Base-by-base conservation (phyloP, 2,888 invertebrate species). In the Amiota communis region DNA sequence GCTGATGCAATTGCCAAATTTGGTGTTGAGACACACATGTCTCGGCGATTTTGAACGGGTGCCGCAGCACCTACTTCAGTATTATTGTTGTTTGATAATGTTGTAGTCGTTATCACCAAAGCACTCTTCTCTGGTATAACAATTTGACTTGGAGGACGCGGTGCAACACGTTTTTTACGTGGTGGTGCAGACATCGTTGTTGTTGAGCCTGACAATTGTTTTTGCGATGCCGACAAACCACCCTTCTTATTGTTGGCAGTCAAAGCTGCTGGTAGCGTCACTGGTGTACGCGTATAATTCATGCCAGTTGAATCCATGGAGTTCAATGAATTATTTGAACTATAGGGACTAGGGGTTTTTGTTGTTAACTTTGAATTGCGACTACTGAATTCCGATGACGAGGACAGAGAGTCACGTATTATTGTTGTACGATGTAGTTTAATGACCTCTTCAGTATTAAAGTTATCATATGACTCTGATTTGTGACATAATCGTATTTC, bases 231-330 rank as follows among this genome's bases (percentile, higher is more conserved):
- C 4, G 59, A 17, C 59, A 59, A 20, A 17, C 59, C 59, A 17
- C 59, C 59, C 11, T 11, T 20, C 11, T 15, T 11, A 11, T 10
- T 20, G 17, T 20, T 20, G 10, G 20, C 68, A 2, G 78, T 71
- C 15, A 82, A 49, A 4, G 76, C 75, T 61, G 85, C 79, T 1
- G 81, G 77, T 3, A 86, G 82, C 67, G 86, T 81, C 53, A 86
- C 83, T 15, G 84, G 84, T 1, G 86, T 82, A 0, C 89, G 85
- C 47, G 84, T 87, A 20, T 87, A 88, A 76, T 87, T 88, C 84
- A 90, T 86, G 57, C 90, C 90, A 36, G 90, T 86, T 8, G 90
- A 90, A 79, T 90, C 90, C 82, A 89, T 87, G 1, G 90, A 90
- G 80, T 90, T 90, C 4, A 90, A 81, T 9, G 90, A 90, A 71